These are phyloP conservation scores for Microdon myrmicae DNA, from an alignment of 2,888 invertebrate genomes.

Conservation along the genomic window DNA sequence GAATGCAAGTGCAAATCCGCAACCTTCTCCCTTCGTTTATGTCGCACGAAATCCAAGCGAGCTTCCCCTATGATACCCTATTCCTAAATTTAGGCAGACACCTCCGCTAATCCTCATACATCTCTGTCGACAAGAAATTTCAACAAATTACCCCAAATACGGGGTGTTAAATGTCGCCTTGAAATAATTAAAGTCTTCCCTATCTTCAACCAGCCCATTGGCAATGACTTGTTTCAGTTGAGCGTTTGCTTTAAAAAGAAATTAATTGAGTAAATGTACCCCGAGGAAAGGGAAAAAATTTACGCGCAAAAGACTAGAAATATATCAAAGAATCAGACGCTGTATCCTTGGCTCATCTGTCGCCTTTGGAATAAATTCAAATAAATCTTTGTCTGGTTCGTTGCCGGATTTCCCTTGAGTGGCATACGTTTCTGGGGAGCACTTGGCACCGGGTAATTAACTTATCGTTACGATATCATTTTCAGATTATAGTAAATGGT, in stretches of 20 bases:
- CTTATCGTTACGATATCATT: slow-evolving; percentile 49
- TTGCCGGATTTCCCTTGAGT: slow-evolving; percentile 30
- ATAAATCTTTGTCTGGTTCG: slow-evolving; percentile 39
- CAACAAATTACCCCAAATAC: slow-evolving; percentile 38
- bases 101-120: too few species aligned
- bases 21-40: too few species aligned
- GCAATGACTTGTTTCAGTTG: background rate
- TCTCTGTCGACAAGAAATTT: slow-evolving; percentile 15
- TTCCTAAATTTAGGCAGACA: too few species aligned
- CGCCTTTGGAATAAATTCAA: slow-evolving; percentile 31
- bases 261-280: slow-evolving; percentile 32
- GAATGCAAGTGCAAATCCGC: too few species aligned
- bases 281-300: slow-evolving; percentile 2
- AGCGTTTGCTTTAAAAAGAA: background rate
- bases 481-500: slow-evolving; percentile 38
- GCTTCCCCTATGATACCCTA: too few species aligned
- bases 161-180: slow-evolving; percentile 38
- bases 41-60: background rate
- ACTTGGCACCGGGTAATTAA: slow-evolving; percentile 33
- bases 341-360: slow-evolving; percentile 34
- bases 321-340: slow-evolving; percentile 3
- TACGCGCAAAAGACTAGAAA: slow-evolving; percentile 4
- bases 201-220: slow-evolving; percentile 4
- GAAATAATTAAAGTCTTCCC: slow-evolving; percentile 34
- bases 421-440: slow-evolving; percentile 19